phyloP scores from a whole-genome alignment of 1,140 invertebrate genomes.

The Phthorimaea operculella region DNA sequence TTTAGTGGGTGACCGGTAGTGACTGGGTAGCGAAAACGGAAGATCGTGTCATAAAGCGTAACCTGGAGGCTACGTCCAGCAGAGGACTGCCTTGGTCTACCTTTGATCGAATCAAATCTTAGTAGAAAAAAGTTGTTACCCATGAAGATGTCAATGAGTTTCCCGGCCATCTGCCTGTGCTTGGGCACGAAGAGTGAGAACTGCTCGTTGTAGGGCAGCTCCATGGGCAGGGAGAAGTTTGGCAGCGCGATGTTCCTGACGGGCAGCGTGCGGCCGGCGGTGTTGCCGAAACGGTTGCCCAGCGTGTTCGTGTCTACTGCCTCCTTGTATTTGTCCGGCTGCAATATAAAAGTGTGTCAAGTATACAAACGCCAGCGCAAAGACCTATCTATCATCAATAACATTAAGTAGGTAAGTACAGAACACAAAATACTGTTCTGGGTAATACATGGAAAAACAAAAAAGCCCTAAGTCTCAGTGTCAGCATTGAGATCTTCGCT shows the following conservation, averaged over 20 bases:
- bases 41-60: too few species aligned
- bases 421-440: too few species aligned
- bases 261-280: slow-evolving; percentile 65
- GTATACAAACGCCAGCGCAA: neutral
- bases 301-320: slow-evolving; percentile 61
- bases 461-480: too few species aligned
- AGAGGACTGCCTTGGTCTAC: too few species aligned
- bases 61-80: too few species aligned
- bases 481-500: too few species aligned
- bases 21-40: too few species aligned
- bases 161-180: slow-evolving; percentile 75
- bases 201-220: slow-evolving; percentile 73
- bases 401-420: too few species aligned
- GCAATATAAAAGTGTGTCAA: neutral
- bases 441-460: too few species aligned
- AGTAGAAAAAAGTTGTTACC: slow-evolving; percentile 45
- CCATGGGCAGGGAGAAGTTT: slow-evolving; percentile 73
- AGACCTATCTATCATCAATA: too few species aligned
- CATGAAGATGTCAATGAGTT: slow-evolving; percentile 79
- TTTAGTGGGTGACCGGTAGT: too few species aligned
- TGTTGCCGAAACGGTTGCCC: slow-evolving; percentile 69
- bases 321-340: slow-evolving; percentile 74
- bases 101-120: too few species aligned
- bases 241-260: slow-evolving; percentile 77
- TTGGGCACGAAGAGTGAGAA: slow-evolving; percentile 82